Evolutionary conservation across 2,113 vertebrate genomes (phyloP).

Genomic region (Glareola pratincola): DNA sequence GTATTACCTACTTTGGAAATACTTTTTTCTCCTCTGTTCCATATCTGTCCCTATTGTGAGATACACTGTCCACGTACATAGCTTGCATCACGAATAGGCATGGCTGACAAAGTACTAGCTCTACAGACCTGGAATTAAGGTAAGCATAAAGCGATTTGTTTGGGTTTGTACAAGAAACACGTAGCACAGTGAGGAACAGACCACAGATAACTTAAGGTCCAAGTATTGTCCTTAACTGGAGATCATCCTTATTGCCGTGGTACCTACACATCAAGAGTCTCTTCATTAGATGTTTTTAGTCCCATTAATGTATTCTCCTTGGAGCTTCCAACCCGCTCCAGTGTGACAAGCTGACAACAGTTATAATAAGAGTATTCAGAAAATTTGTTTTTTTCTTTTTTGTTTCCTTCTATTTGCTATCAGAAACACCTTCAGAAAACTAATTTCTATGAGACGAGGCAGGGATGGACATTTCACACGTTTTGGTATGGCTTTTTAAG

Average conservation of each 20-base stretch:
- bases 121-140: background rate
- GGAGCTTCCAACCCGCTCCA: background rate
- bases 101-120: background rate
- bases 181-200: background rate
- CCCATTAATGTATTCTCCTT: background rate
- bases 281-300: background rate
- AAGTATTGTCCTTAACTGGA: background rate
- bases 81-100: background rate
- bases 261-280: background rate
- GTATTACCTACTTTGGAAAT: background rate
- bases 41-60: background rate
- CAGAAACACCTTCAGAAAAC: background rate
- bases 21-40: background rate
- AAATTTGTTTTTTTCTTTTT: background rate
- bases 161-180: background rate
- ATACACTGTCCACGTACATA: rapidly evolving
- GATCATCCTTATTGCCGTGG: background rate
- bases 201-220: background rate
- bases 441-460: background rate
- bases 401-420: background rate
- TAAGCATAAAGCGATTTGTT: background rate
- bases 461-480: background rate
- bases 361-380: background rate
- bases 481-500: background rate
- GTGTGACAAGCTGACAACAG: background rate